Conservation (phyloP, 2,113 vertebrate species). For the Rhinopithecus roxellana region DNA sequence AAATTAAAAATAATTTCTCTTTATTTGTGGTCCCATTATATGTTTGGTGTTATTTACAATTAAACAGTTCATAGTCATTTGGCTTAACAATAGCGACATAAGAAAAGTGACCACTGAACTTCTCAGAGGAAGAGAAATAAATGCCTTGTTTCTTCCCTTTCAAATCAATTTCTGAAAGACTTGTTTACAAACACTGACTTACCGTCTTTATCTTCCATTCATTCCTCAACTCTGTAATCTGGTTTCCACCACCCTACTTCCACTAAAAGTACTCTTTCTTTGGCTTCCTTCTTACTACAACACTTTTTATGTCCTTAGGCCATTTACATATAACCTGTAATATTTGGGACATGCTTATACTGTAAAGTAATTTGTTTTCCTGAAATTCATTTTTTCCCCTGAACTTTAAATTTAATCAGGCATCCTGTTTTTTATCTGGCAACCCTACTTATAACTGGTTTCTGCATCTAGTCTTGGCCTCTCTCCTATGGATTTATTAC, state of each 20-base stretch:
- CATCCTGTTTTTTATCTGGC: background rate
- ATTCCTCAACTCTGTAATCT: background rate
- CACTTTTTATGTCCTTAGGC: background rate
- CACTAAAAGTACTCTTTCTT: background rate
- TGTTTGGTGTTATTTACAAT: background rate
- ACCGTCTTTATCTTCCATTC: background rate
- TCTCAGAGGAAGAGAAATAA: background rate
- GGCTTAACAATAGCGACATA: background rate
- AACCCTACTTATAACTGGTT: background rate
- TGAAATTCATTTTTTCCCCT: background rate
- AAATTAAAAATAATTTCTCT: background rate
- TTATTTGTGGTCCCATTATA: background rate
- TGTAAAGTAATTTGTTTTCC: background rate
- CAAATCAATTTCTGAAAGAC: background rate
- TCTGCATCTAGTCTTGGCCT: background rate
- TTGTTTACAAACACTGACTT: background rate
- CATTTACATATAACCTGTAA: background rate
- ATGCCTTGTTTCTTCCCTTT: background rate
- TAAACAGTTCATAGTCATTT: background rate
- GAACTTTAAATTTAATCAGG: constrained; percentile 16
- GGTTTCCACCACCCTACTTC: background rate
- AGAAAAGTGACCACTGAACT: background rate
- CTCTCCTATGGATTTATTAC: background rate
- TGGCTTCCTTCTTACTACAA: background rate
- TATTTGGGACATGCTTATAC: background rate